Base-by-base conservation (phyloP, 2,888 invertebrate genomes). In the Pristionchus mayeri region DNA sequence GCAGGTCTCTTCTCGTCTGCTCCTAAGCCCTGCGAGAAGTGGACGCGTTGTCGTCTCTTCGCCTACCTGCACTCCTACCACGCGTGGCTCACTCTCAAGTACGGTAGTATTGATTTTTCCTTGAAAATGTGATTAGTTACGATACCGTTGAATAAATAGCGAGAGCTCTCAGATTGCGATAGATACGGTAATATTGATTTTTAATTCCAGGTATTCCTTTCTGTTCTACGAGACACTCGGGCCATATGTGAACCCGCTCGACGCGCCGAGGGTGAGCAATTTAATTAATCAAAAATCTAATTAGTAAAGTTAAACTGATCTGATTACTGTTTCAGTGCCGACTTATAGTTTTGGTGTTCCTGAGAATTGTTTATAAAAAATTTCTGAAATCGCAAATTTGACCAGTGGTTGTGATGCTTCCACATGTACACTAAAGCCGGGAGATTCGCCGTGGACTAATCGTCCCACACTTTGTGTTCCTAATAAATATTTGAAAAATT, bases 11-110 rank as follows among this genome's bases (percentile, higher is more conserved):
- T 75, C 44, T 75, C 75, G 7, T 24, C 44, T 13, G n/a, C 44
- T 9, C 78, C 21, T 0, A 30, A 52, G 16, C 78, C 50, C 7
- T 13, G 21, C 30, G 78, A 78, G 78, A 50, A 52, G n/a, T 78
- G 78, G 78, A 21, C 30, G 30, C 78, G 52, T 21, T 78, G 78
- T 21, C 78, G 78, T 9, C 18, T 52, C 34, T 78, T 78, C 34
- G 50, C 78, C 30, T 78, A 78, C 52, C 78, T 78, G 6, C 50
- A 78, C 34, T 78, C 78, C 13, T 78, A 52, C n/a, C 78, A 78
- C 40, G 78, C 78, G 13, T 78, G 78, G 78, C 78, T 78, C 52
- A 48, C 52, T 7, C 52, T 78, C 27, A 78, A 52, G 78, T 78
- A 52, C 27, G 50, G 34, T 18, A 24, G 40, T 71, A 11, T 7